These are phyloP conservation scores for Nomia melanderi DNA, from an alignment of 1,140 invertebrate genomes.

Conservation along the genomic window DNA sequence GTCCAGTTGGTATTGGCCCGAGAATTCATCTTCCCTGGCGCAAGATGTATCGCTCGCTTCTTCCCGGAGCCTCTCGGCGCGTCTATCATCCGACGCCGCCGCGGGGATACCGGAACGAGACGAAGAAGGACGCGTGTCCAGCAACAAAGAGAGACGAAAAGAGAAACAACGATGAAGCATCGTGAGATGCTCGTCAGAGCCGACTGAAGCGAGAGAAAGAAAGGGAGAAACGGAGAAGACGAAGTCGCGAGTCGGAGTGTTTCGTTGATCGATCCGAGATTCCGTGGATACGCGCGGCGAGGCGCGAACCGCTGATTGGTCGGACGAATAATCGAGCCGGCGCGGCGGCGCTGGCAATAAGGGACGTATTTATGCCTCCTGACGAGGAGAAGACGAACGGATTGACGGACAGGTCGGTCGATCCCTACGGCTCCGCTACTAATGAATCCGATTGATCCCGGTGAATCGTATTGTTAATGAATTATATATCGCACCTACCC, in stretches of 20 bases:
- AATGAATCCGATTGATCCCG: slow-evolving; percentile 76
- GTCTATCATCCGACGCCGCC: slow-evolving; percentile 55
- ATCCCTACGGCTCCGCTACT: slow-evolving; percentile 59
- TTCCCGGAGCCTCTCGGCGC: slow-evolving; percentile 18
- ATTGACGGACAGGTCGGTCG: slow-evolving; percentile 52
- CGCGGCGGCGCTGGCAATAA: slow-evolving; percentile 66
- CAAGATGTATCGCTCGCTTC: slow-evolving; percentile 55
- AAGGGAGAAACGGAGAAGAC: slow-evolving; percentile 19
- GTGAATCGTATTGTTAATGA: slow-evolving; percentile 78
- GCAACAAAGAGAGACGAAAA: not conserved
- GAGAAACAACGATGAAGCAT: too few species aligned
- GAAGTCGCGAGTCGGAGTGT: slow-evolving; percentile 27
- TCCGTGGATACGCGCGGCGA: slow-evolving; percentile 53
- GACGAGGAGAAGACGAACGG: slow-evolving; percentile 53
- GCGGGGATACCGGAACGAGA: slow-evolving; percentile 6
- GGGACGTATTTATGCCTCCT: slow-evolving; percentile 67
- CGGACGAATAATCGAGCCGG: slow-evolving; percentile 63
- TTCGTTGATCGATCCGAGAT: slow-evolving; percentile 56
- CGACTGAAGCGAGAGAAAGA: slow-evolving; percentile 17
- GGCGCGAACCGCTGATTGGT: slow-evolving; percentile 63
- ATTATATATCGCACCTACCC: slow-evolving; percentile 67
- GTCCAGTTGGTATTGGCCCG: slow-evolving; percentile 41
- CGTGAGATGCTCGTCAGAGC: too few species aligned
- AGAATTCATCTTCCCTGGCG: slow-evolving; percentile 61
- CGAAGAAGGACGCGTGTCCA: slow-evolving; percentile 7